These are phyloP conservation scores for Halichoeres trimaculatus DNA, from an alignment of 2,113 vertebrate genomes.

Conservation along the genomic window DNA sequence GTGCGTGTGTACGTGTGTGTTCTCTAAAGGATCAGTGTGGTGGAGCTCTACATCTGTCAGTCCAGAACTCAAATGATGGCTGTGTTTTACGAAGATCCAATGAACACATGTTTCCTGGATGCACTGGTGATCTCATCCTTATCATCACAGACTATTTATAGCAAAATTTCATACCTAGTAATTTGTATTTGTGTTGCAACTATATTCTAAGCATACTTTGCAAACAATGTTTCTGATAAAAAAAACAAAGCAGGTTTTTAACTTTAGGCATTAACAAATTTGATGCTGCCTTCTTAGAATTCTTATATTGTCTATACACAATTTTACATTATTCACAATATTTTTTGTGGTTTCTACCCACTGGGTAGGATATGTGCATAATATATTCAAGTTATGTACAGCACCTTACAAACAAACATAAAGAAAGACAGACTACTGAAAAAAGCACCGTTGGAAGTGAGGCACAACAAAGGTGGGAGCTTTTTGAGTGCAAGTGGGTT, in stretches of 20 bases:
- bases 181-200: conserved; percentile 83
- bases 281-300: conserved; percentile 93
- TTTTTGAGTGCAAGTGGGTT: conserved; percentile 88
- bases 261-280: conserved; percentile 92
- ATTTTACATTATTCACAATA: conserved; percentile 97
- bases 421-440: conserved; percentile 88
- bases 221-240: conserved; percentile 83
- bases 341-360: conserved; percentile 92
- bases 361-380: conserved; percentile 99
- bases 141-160: conserved; percentile 88
- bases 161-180: conserved; percentile 94
- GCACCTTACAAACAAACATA: conserved; percentile 92
- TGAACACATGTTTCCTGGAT: conserved; percentile 79
- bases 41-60: conserved; percentile 54
- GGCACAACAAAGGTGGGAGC: conserved; percentile 92
- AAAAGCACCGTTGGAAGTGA: conserved; percentile 96
- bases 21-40: conserved; percentile 46
- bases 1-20: conserved; percentile 9
- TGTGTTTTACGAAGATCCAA: conserved; percentile 35
- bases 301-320: conserved; percentile 92
- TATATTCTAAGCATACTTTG: conserved; percentile 88
- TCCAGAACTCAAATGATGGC: conserved; percentile 37
- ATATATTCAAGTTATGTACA: conserved; percentile 98
- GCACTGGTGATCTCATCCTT: conserved; percentile 78
- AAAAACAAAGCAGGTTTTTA: conserved; percentile 84